Evolutionary conservation across 2,888 invertebrate genomes (phyloP).

Genomic region (Selenia dentaria): DNA sequence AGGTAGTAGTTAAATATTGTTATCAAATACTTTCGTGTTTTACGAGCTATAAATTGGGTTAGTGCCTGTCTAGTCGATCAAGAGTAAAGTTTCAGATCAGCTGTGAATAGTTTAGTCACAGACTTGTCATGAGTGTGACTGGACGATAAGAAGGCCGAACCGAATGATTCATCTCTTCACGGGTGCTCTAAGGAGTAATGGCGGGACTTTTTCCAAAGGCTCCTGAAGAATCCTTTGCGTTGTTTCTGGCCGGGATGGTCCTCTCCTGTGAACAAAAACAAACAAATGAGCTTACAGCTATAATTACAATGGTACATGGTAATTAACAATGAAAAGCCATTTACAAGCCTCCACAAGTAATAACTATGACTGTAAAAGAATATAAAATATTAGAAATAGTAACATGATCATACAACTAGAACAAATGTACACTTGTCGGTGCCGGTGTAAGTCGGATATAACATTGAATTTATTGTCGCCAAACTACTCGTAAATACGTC

Average conservation of each 20-base stretch:
- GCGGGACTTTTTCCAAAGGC: conserved; percentile 94
- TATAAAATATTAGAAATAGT: too few relatives aligned
- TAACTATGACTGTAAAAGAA: too few relatives aligned
- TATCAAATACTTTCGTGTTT: conserved; percentile 34
- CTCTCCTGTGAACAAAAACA: conserved; percentile 85
- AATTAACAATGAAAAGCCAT: too few relatives aligned
- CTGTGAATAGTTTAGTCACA: conserved; percentile 24
- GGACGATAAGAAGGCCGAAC: conserved; percentile 21
- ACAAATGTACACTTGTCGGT: too few relatives aligned
- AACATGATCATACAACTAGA: too few relatives aligned
- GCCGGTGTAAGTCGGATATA: too few relatives aligned
- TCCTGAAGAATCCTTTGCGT: conserved; percentile 95
- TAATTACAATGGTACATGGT: too few relatives aligned
- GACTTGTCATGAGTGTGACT: conserved; percentile 13
- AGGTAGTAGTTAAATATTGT: conserved; percentile 27
- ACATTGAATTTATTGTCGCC: too few relatives aligned
- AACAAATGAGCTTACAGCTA: too few relatives aligned
- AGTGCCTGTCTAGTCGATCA: conserved; percentile 17
- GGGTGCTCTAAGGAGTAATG: conserved; percentile 95
- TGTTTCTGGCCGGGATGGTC: conserved; percentile 89
- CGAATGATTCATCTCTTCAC: conserved; percentile 70
- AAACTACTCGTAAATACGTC: too few relatives aligned
- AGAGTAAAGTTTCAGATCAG: conserved; percentile 3
- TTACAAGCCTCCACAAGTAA: too few relatives aligned
- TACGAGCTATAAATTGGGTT: conserved; percentile 26